A percentile compares a stretch with the other conserved stretches of the same genome.
phyloP scores from a whole-genome alignment of 2,888 invertebrate species.

The Lymantria monacha region DNA sequence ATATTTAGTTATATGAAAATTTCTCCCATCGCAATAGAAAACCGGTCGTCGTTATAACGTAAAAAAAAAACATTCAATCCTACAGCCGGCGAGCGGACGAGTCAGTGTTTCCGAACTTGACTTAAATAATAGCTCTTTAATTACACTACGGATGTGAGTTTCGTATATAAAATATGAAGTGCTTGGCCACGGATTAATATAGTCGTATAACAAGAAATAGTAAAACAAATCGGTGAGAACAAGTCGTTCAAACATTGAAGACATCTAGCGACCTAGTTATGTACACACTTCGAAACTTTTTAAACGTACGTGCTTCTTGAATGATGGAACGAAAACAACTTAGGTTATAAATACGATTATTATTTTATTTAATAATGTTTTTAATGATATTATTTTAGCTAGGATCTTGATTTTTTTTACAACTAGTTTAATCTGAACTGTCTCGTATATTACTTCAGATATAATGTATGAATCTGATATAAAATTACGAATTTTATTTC shows the following conservation, averaged over 20 bases:
- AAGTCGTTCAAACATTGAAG: slow-evolving; percentile 18
- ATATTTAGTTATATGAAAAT: slow-evolving; percentile 32
- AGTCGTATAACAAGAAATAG: slow-evolving; percentile 17
- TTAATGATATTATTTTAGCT: neutral
- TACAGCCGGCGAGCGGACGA: slow-evolving; percentile 11
- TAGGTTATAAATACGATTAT: slow-evolving; percentile 2
- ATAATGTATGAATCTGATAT: too few species aligned
- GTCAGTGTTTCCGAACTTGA: slow-evolving; percentile 26
- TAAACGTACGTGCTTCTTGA: slow-evolving; percentile 12
- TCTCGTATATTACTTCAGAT: too few species aligned
- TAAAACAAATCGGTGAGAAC: slow-evolving; percentile 23
- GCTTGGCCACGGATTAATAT: slow-evolving; percentile 19
- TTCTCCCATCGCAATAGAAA: slow-evolving; percentile 33
- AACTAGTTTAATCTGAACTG: neutral
- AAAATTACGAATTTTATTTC: too few species aligned
- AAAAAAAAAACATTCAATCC: slow-evolving; percentile 32
- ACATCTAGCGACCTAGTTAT: slow-evolving; percentile 32
- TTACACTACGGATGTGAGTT: slow-evolving; percentile 32
- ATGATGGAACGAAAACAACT: slow-evolving; percentile 9
- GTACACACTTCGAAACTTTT: slow-evolving; percentile 27
- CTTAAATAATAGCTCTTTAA: slow-evolving; percentile 31
- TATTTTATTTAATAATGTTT: neutral
- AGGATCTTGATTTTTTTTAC: neutral
- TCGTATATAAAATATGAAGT: slow-evolving; percentile 16
- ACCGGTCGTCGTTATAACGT: slow-evolving; percentile 36